Evolutionary conservation across 2,888 invertebrate species (phyloP), one percentile per base, ranked within the genome.

Genomic region (Cabera pusaria): DNA sequence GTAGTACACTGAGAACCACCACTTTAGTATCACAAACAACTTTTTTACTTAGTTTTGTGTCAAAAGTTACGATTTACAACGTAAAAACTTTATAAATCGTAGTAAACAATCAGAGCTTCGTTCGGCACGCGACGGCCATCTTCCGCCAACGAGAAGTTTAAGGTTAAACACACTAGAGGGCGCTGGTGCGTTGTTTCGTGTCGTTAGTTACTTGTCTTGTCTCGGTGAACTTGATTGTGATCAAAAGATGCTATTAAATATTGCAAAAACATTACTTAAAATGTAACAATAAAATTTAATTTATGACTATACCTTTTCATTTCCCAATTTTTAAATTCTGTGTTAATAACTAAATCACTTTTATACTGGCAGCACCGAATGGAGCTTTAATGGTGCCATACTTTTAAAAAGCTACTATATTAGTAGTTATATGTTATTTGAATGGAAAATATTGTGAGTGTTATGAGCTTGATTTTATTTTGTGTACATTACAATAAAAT

Each of bases 81-180:
- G 59, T 71, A 78, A 79, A 85, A 85, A 83, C 77, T 82, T 59
- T 80, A 69, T 68, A 74, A 74, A 70, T 64, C 70, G 73, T 69
- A 64, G 71, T 83, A 85, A 85, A 84, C 79, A 83, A 70, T 67
- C 81, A 66, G 86, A 85, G 85, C 85, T 65, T 75, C 81, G 73
- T 66, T 70, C 82, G 67, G 67, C 76, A 83, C 81, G 74, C 86
- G 86, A 79, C 87, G 84, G 87, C 87, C 86, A 87, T 87, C 81
- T 87, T 87, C 84, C 84, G 84, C 77, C 77, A 74, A 72, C 73
- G 73, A 68, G 65, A 59, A 65, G 74, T 81, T 85, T 76, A 49
- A 76, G 67, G 70, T 74, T 78, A 65, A 46, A 46, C 49, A 38
- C 68, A 59, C 69, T 64, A 86, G 86, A 81, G 76, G 86, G 78